phyloP scores from a whole-genome alignment of 2,113 vertebrate genomes.

The Fukomys damarensis region DNA sequence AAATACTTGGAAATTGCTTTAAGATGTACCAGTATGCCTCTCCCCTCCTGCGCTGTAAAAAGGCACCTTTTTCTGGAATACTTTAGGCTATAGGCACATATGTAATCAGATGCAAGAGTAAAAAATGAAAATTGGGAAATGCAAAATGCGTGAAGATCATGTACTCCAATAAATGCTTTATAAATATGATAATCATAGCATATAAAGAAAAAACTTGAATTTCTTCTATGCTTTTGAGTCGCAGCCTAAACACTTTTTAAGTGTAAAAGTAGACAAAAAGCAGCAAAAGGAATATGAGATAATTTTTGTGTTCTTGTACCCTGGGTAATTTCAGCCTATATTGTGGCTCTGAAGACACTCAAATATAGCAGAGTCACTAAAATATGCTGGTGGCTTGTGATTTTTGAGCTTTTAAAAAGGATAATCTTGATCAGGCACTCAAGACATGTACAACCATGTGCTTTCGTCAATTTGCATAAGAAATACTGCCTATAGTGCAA shows the following conservation, averaged over 20 bases:
- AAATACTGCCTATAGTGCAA: not conserved
- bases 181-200: constrained; percentile 68
- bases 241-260: constrained; percentile 77
- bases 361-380: constrained; percentile 44
- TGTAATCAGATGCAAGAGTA: constrained; percentile 50
- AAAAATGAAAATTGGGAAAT: constrained; percentile 57
- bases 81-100: constrained; percentile 64
- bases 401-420: not conserved
- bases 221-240: constrained; percentile 74
- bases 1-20: constrained; percentile 82
- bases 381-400: not conserved
- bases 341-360: constrained; percentile 35
- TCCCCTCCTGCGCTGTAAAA: constrained; percentile 62
- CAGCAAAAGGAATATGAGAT: constrained; percentile 68
- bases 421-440: not conserved
- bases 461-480: not conserved
- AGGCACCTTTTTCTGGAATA: constrained; percentile 68
- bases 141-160: constrained; percentile 36
- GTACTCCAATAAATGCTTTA: constrained; percentile 68
- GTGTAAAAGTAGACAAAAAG: constrained; percentile 76
- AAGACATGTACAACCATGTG: not conserved
- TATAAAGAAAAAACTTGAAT: constrained; percentile 73
- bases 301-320: constrained; percentile 62
- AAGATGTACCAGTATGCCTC: constrained; percentile 60
- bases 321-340: not conserved